phyloP scores from a whole-genome alignment of 2,797 vertebrate genomes.

The Carcharodon carcharias region DNA sequence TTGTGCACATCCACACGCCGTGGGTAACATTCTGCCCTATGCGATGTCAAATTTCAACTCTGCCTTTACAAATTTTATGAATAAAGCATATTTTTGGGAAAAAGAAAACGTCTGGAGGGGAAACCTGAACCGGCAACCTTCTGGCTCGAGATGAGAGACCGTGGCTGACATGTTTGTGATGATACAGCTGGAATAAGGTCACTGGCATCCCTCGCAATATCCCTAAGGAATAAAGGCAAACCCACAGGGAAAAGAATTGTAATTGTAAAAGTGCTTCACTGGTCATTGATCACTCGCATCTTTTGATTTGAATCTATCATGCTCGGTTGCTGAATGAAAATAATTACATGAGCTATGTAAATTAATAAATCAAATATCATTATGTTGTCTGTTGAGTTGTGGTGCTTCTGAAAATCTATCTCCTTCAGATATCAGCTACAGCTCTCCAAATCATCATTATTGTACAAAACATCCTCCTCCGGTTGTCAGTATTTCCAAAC shows the following conservation, averaged over 20 bases:
- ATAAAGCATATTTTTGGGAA: too few relatives aligned
- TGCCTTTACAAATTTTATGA: too few relatives aligned
- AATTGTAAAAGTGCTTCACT: background rate
- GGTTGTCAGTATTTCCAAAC: background rate
- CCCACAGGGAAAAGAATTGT: background rate
- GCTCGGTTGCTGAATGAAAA: background rate
- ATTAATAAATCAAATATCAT: background rate
- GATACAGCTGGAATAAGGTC: background rate
- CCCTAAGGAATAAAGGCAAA: background rate
- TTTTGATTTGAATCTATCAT: background rate
- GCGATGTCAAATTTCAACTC: too few relatives aligned
- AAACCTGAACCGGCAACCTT: background rate
- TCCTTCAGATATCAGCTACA: background rate
- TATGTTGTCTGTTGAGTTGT: background rate
- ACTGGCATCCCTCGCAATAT: background rate
- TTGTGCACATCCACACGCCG: too few relatives aligned
- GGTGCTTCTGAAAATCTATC: background rate
- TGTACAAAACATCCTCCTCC: background rate
- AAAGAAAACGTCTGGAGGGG: too few relatives aligned
- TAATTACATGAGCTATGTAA: background rate
- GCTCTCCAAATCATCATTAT: background rate
- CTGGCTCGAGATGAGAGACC: background rate
- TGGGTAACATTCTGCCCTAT: too few relatives aligned
- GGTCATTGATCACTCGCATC: background rate
- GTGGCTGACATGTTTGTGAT: too few relatives aligned